phyloP scores from a whole-genome alignment of 2,113 vertebrate genomes.

The Ptyas mucosa region DNA sequence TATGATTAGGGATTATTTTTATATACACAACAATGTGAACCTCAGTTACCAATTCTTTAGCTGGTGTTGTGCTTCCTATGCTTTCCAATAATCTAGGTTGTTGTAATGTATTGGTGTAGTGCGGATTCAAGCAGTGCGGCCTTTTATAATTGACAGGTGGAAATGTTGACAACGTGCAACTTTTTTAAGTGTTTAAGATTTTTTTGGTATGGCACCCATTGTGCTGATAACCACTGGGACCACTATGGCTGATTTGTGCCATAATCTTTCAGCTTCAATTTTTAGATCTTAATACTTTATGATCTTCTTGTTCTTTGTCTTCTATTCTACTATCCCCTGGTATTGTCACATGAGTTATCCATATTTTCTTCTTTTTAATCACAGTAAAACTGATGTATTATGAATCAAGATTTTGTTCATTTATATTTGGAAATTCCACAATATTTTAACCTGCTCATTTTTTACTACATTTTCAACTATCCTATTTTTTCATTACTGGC shows the following conservation, averaged over 20 bases:
- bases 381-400: not conserved
- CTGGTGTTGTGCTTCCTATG: too few relatives aligned
- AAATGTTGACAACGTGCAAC: too few relatives aligned
- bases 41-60: too few relatives aligned
- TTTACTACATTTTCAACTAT: not conserved
- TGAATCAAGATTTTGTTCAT: not conserved
- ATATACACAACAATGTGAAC: too few relatives aligned
- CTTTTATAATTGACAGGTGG: too few relatives aligned
- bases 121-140: too few relatives aligned
- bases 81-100: too few relatives aligned
- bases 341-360: not conserved
- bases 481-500: not conserved
- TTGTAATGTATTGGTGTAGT: too few relatives aligned
- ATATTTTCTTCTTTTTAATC: not conserved
- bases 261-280: not conserved
- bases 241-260: not conserved
- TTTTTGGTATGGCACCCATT: too few relatives aligned
- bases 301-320: not conserved
- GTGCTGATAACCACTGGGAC: too few relatives aligned
- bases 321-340: not conserved
- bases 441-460: not conserved
- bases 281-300: not conserved
- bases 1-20: not conserved
- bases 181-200: too few relatives aligned
- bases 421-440: not conserved